A percentile compares a stretch with the other conserved stretches of the same genome.
phyloP scores from a whole-genome alignment of 2,797 vertebrate genomes.

The Myiotriccus ornatus region DNA sequence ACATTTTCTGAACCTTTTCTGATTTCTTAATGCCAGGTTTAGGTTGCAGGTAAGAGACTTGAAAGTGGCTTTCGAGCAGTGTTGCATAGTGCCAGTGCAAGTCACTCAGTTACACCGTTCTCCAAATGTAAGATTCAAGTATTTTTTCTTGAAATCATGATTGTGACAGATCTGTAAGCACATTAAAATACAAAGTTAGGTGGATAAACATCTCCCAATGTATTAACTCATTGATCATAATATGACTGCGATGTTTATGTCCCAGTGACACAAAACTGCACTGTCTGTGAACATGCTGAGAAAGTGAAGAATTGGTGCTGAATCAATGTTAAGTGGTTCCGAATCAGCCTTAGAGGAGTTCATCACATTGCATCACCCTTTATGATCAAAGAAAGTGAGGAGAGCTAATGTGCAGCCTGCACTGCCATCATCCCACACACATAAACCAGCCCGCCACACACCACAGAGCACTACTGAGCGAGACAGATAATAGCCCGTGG shows the following conservation, averaged over 20 bases:
- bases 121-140: not conserved
- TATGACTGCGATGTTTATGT: not conserved
- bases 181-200: not conserved
- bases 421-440: not conserved
- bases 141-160: not conserved
- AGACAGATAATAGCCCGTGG: conserved; percentile 16
- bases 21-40: not conserved
- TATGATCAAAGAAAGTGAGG: conserved; percentile 36
- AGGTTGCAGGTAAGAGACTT: not conserved
- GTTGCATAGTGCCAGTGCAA: fast-evolving
- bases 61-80: not conserved
- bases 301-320: not conserved
- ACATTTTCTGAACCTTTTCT: not conserved
- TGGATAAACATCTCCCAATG: fast-evolving
- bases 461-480: not conserved
- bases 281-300: not conserved
- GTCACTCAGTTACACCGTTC: not conserved
- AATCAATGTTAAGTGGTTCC: not conserved
- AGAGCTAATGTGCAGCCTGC: not conserved
- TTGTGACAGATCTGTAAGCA: not conserved
- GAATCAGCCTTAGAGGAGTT: conserved; percentile 18
- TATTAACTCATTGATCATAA: not conserved
- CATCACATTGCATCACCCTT: not conserved
- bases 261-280: not conserved
- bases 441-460: not conserved